Evolutionary conservation across 2,888 invertebrate genomes (phyloP), one percentile per base, ranked within the genome.

Genomic region (Cantharis flavilabris): DNA sequence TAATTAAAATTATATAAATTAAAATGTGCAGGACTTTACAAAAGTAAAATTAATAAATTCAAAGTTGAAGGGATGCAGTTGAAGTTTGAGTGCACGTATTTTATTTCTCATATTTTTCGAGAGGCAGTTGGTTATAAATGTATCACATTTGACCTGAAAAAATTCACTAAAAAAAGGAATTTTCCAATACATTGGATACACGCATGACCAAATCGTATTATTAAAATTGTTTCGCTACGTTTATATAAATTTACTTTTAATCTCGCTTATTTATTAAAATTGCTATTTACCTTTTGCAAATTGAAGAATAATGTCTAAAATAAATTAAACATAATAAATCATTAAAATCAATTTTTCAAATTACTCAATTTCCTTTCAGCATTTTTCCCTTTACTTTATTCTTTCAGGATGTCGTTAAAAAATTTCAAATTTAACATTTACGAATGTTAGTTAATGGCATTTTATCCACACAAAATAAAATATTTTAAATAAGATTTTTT

Each of bases 101-200:
- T 73, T 64, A 71, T 71, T 73, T 73, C 69, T 63, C 65, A 67
- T 67, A 67, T 67, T 67, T 67, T 67, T 71, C 71, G 62, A 69
- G 30, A 62, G 67, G 62, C 28, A 64, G 18, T 69, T 72, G 71
- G 77, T 77, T 74, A 77, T 77, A 74, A 77, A 77, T 77, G 76
- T 76, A 73, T 76, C 76, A 76, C 73, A 76, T 76, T 73, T 73
- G 76, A 76, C 76, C 73, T 76, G 76, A 76, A 76, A 67, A 76
- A 73, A 76, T 76, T 76, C 76, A 69, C 73, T 71, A 71, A 73
- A 76, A 67, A 72, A 76, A 76, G 73, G 73, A 76, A 76, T 76
- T 76, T 76, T 76, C 73, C 76, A 71, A 76, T 76, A 74, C 77
- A 77, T 77, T 77, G 74, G 69, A 69, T 77, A 49, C 71, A 77